Evolutionary conservation across 2,113 vertebrate species (phyloP).

Genomic region (Clarias batrachus): DNA sequence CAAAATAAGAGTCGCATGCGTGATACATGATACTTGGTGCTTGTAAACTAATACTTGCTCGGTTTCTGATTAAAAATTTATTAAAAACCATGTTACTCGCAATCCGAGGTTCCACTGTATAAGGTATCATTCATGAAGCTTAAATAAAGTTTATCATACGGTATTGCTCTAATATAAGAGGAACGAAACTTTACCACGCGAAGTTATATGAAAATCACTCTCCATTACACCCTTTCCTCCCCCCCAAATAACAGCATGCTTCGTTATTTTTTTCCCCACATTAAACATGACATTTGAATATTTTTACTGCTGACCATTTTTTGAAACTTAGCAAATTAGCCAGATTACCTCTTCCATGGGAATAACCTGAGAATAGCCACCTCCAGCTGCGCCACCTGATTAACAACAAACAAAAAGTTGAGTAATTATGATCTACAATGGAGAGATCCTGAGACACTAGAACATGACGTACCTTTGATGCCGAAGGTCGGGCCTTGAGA

Average conservation of each 20-base stretch:
- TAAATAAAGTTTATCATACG: neutral
- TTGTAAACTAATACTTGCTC: no score
- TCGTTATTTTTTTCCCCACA: neutral
- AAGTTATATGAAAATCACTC: neutral
- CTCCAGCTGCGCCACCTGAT: conserved; percentile 94
- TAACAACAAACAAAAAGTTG: conserved; percentile 35
- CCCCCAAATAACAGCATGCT: neutral
- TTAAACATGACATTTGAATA: neutral
- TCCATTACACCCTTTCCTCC: neutral
- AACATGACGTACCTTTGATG: conserved; percentile 84
- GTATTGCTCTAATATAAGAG: neutral
- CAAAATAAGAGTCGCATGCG: no score
- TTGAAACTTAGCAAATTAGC: neutral
- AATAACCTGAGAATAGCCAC: conserved; percentile 95
- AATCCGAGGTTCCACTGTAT: no score
- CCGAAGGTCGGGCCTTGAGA: conserved; percentile 98
- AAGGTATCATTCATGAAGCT: neutral
- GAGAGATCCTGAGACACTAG: neutral
- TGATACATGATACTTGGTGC: no score
- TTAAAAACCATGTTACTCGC: no score
- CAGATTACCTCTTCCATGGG: conserved; percentile 96
- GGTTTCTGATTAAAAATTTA: no score
- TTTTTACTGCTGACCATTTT: neutral
- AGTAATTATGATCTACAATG: neutral
- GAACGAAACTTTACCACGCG: neutral